A percentile compares a stretch with the other conserved stretches of the same genome.
Conservation (phyloP, 2,797 vertebrate genomes). For the Presbytis comata region DNA sequence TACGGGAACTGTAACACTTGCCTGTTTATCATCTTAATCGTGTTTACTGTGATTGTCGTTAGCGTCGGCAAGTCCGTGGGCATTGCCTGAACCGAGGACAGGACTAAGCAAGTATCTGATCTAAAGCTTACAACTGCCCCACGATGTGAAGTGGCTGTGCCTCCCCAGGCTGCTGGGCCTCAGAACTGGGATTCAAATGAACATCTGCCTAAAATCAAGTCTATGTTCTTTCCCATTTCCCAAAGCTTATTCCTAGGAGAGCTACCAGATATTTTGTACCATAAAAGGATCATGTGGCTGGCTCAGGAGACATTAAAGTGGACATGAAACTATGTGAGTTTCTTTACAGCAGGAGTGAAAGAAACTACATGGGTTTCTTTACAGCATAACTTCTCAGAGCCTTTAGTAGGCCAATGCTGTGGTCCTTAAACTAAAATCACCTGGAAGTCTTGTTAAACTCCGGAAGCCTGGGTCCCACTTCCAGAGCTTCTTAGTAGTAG, state of each 20-base stretch:
- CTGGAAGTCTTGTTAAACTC: neutral
- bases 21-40: fast-evolving
- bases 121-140: neutral
- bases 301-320: neutral
- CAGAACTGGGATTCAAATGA: neutral
- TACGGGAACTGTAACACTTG: neutral
- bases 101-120: no score
- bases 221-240: neutral
- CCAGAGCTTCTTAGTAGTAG: neutral
- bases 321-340: neutral
- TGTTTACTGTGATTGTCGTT: fast-evolving
- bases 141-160: neutral
- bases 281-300: neutral
- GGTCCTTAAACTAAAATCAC: neutral
- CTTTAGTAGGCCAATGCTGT: no score
- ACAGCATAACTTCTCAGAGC: neutral
- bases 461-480: neutral
- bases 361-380: neutral
- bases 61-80: neutral
- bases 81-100: neutral
- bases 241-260: neutral
- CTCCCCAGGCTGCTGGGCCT: neutral
- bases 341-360: neutral
- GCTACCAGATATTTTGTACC: neutral
- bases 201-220: neutral